phyloP scores from a whole-genome alignment of 2,113 vertebrate species.

The Malurus cyaneus region DNA sequence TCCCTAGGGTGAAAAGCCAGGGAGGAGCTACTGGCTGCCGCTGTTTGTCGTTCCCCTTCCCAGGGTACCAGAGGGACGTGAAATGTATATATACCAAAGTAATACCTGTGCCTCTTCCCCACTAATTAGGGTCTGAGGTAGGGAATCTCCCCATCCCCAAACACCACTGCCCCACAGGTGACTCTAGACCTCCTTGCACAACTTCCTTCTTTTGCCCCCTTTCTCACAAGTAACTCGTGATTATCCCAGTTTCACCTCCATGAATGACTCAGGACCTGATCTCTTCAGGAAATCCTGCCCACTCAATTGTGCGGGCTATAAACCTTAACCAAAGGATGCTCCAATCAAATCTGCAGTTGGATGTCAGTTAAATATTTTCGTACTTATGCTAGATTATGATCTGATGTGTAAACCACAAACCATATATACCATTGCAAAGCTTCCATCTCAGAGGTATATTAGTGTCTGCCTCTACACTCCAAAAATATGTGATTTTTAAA shows the following conservation, averaged over 20 bases:
- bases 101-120: not conserved
- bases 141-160: not conserved
- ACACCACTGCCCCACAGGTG: not conserved
- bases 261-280: not conserved
- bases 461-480: not conserved
- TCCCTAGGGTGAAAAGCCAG: not conserved
- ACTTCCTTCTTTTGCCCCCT: not conserved
- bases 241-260: not conserved
- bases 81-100: not conserved
- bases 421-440: not conserved
- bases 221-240: not conserved
- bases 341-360: constrained; percentile 2
- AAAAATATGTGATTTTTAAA: not conserved
- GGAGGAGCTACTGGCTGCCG: not conserved
- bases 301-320: not conserved
- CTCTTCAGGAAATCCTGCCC: constrained; percentile 2
- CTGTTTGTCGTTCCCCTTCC: not conserved
- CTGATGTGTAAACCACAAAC: constrained; percentile 27
- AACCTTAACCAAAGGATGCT: constrained; percentile 15
- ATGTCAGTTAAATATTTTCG: constrained; percentile 4
- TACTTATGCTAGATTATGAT: constrained; percentile 8
- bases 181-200: not conserved
- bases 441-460: not conserved
- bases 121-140: not conserved
- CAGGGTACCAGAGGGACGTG: not conserved